A percentile compares a stretch with the other conserved stretches of the same genome.
phyloP scores from a whole-genome alignment of 2,797 vertebrate genomes.

The Notolepis coatsorum region DNA sequence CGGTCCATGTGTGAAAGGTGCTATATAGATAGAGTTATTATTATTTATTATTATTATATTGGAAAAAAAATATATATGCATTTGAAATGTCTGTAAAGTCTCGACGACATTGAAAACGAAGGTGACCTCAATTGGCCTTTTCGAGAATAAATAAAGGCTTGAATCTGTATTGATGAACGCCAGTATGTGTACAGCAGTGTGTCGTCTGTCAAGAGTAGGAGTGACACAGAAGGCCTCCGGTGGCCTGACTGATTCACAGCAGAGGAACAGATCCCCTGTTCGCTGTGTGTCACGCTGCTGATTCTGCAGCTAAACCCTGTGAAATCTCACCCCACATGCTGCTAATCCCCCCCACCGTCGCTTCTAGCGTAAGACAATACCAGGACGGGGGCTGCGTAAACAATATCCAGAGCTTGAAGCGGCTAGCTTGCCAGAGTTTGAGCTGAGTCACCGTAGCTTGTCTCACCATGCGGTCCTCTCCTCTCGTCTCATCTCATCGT shows the following conservation, averaged over 20 bases:
- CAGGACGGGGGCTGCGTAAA: background rate
- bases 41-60: no score
- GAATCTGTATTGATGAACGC: background rate
- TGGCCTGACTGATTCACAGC: slow-evolving; percentile 16
- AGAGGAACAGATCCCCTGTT: slow-evolving; percentile 22
- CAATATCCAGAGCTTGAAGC: background rate
- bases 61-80: no score
- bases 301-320: slow-evolving; percentile 52
- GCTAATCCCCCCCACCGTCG: slow-evolving; percentile 43
- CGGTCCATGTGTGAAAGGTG: no score
- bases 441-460: background rate
- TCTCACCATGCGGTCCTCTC: no score
- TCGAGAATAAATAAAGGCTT: no score
- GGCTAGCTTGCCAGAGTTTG: background rate
- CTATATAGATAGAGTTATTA: no score
- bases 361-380: slow-evolving; percentile 19
- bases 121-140: no score
- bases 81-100: no score
- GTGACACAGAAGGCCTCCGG: slow-evolving; percentile 3
- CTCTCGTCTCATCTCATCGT: background rate
- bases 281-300: slow-evolving; percentile 26
- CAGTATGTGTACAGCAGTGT: background rate
- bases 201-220: slow-evolving; percentile 6
- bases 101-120: no score
- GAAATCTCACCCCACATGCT: slow-evolving; percentile 58